A percentile compares a stretch with the other conserved stretches of the same genome.
Conservation (phyloP, 2,113 vertebrate genomes). For the Plotosus lineatus region DNA sequence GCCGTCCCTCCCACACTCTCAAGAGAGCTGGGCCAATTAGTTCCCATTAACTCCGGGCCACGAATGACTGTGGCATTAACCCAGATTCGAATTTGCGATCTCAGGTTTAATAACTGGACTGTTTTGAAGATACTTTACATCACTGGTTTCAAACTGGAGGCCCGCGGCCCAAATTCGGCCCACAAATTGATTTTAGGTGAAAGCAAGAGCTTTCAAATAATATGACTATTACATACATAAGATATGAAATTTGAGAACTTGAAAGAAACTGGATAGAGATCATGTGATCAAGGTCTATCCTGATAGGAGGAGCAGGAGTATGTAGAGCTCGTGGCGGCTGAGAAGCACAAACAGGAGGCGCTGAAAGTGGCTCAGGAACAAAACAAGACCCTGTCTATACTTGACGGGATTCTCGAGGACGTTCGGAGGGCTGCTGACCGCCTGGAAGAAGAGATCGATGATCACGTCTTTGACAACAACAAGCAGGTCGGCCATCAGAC, state of each 20-base stretch:
- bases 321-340: constrained; percentile 90
- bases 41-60: no score
- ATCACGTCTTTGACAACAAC: constrained; percentile 94
- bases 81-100: no score
- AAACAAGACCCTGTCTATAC: constrained; percentile 90
- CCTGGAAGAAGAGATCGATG: constrained; percentile 92
- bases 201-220: no score
- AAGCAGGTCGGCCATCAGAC: constrained; percentile 78
- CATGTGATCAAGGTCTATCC: neutral
- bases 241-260: neutral
- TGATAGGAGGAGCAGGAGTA: constrained; percentile 93
- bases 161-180: no score
- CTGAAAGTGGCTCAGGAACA: constrained; percentile 82
- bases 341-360: constrained; percentile 92
- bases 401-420: constrained; percentile 95
- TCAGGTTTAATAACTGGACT: neutral
- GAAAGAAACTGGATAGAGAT: neutral
- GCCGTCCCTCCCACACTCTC: no score
- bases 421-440: constrained; percentile 92
- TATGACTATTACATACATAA: neutral
- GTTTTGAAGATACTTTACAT: neutral
- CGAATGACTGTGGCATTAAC: no score
- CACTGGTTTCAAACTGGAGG: no score
- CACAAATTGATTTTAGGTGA: neutral
- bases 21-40: no score